Percentiles rank a stretch among this genome's conserved stretches.
Conservation (phyloP, 92 coral and sea anemone species). For the Heteractis magnifica region DNA sequence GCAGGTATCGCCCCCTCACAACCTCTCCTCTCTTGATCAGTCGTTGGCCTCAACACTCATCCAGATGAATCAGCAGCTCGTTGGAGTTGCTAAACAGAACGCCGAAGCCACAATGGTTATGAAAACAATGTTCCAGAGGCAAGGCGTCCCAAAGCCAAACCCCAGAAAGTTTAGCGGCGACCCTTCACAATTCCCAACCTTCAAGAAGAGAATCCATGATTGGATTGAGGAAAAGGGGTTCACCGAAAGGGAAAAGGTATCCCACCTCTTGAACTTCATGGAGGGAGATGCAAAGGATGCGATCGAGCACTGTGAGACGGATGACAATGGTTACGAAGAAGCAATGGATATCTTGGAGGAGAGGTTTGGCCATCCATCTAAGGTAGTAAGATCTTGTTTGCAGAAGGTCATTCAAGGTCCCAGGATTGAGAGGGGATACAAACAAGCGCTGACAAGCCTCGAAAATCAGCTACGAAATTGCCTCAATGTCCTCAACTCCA, state of each 20-base stretch:
- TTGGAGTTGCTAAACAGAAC: slow-evolving; percentile 36
- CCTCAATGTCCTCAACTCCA: slow-evolving; percentile 18
- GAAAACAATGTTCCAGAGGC: slow-evolving; percentile 48
- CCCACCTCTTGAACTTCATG: slow-evolving; percentile 48
- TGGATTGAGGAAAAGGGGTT: slow-evolving; percentile 50
- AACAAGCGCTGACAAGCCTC: slow-evolving; percentile 19
- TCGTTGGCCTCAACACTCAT: slow-evolving; percentile 22
- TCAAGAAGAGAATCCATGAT: slow-evolving; percentile 37
- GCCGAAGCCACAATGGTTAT: slow-evolving; percentile 40
- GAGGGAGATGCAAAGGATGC: slow-evolving; percentile 49
- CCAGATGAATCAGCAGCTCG: slow-evolving; percentile 49
- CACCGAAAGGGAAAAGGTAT: slow-evolving; percentile 38
- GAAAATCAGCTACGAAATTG: slow-evolving; percentile 28
- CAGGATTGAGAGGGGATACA: slow-evolving; percentile 32
- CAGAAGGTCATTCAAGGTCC: slow-evolving; percentile 17
- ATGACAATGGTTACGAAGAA: slow-evolving; percentile 38
- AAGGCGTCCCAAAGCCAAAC: slow-evolving; percentile 41
- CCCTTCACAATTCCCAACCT: slow-evolving; percentile 37
- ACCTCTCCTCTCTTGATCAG: slow-evolving; percentile 28
- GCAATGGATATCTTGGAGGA: slow-evolving; percentile 48
- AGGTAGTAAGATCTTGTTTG: slow-evolving; percentile 40
- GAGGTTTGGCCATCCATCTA: slow-evolving; percentile 43
- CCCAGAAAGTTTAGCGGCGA: slow-evolving; percentile 44
- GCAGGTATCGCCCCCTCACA: background rate
- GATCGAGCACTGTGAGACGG: slow-evolving; percentile 39